Evolutionary conservation across 30 jellyfish, hydroid and myxozoan species (phyloP).

Genomic region (Mastigias papua): DNA sequence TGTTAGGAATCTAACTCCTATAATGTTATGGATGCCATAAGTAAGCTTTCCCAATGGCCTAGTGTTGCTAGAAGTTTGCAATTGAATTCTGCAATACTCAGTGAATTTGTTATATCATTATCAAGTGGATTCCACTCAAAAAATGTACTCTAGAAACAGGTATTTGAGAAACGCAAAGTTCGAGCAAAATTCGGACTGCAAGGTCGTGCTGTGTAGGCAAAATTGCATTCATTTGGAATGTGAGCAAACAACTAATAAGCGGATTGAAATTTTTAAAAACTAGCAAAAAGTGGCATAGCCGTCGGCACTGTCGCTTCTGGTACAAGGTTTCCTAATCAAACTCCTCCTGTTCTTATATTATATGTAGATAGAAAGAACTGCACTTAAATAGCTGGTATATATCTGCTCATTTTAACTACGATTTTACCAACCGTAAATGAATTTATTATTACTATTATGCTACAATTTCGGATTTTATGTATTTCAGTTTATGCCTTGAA

Average conservation of each 20-base stretch:
- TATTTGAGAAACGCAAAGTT: background rate
- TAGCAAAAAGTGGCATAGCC: background rate
- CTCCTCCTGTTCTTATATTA: too few relatives aligned
- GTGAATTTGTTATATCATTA: background rate
- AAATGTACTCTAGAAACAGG: background rate
- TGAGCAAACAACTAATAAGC: background rate
- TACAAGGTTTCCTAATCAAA: background rate
- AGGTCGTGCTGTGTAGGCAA: background rate
- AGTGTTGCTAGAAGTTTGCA: background rate
- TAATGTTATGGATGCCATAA: background rate
- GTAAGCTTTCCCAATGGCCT: background rate
- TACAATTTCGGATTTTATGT: too few relatives aligned
- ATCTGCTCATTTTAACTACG: too few relatives aligned
- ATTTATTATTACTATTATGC: too few relatives aligned
- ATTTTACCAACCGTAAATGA: too few relatives aligned
- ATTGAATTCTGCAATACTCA: background rate
- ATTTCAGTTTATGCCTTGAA: too few relatives aligned
- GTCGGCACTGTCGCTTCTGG: background rate
- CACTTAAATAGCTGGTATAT: too few relatives aligned
- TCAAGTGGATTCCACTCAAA: background rate
- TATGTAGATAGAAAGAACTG: too few relatives aligned
- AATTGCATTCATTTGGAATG: background rate
- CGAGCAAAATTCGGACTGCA: background rate
- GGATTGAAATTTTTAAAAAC: background rate
- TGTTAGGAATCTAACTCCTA: background rate